Evolutionary conservation across 2,888 invertebrate genomes (phyloP).

Genomic region (Cerastis leucographa): DNA sequence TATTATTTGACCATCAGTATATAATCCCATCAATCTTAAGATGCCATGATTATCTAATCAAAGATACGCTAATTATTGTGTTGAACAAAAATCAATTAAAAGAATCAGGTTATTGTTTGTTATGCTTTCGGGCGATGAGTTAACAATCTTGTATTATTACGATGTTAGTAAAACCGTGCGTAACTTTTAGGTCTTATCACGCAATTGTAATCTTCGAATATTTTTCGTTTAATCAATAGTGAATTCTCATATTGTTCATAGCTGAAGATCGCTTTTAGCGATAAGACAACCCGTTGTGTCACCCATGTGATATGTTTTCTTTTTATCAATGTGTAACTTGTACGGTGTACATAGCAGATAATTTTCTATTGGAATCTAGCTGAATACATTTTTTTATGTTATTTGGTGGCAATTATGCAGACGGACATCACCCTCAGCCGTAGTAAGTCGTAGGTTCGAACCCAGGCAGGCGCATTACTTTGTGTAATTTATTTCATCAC

Average conservation of each 20-base stretch:
- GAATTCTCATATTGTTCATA: neutral
- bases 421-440: too few relatives aligned
- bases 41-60: constrained; percentile 25
- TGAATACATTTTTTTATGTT: neutral
- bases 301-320: too few relatives aligned
- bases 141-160: constrained; percentile 40
- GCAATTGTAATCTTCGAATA: constrained; percentile 16
- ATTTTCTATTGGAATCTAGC: too few relatives aligned
- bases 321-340: too few relatives aligned
- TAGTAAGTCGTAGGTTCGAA: too few relatives aligned
- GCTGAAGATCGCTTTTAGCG: too few relatives aligned
- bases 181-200: constrained; percentile 23
- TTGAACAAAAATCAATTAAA: constrained; percentile 14
- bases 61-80: constrained; percentile 12
- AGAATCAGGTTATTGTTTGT: constrained; percentile 31
- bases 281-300: too few relatives aligned
- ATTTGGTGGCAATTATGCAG: neutral
- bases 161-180: constrained; percentile 27
- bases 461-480: too few relatives aligned
- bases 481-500: too few relatives aligned
- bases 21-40: too few relatives aligned
- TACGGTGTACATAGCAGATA: too few relatives aligned
- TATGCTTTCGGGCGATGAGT: constrained; percentile 18
- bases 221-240: neutral
- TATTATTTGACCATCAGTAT: neutral